These are phyloP conservation scores for Streptopelia turtur DNA, from an alignment of 2,797 vertebrate species.

Conservation along the genomic window DNA sequence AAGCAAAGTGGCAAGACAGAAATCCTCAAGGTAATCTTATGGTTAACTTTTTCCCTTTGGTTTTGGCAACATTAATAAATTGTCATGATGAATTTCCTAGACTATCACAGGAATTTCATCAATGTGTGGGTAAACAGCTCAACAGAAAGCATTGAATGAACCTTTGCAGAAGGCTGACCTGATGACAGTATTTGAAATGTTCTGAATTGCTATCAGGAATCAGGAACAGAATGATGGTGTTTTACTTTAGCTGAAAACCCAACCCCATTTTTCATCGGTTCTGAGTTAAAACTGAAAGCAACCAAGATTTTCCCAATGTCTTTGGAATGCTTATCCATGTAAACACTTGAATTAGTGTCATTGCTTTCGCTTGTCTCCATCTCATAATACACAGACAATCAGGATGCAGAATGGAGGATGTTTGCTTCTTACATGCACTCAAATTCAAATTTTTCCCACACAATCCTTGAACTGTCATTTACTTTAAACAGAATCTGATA, in stretches of 20 bases:
- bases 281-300: neutral
- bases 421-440: neutral
- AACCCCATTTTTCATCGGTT: fast-evolving
- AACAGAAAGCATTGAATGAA: fast-evolving
- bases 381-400: neutral
- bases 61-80: neutral
- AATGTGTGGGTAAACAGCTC: neutral
- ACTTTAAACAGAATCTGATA: neutral
- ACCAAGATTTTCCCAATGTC: neutral
- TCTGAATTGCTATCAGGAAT: neutral
- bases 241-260: neutral
- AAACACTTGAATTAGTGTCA: neutral
- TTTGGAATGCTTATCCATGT: neutral
- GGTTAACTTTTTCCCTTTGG: neutral
- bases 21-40: neutral
- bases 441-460: neutral
- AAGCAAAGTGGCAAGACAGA: neutral
- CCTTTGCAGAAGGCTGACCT: fast-evolving
- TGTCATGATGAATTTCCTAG: neutral
- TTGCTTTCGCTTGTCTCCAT: neutral
- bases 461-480: neutral
- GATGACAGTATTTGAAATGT: neutral
- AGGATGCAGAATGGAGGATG: neutral
- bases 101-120: neutral
- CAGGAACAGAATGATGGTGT: neutral